These are phyloP conservation scores for Sepioteuthis lessoniana DNA, from an alignment of 2,888 invertebrate species.

Conservation along the genomic window DNA sequence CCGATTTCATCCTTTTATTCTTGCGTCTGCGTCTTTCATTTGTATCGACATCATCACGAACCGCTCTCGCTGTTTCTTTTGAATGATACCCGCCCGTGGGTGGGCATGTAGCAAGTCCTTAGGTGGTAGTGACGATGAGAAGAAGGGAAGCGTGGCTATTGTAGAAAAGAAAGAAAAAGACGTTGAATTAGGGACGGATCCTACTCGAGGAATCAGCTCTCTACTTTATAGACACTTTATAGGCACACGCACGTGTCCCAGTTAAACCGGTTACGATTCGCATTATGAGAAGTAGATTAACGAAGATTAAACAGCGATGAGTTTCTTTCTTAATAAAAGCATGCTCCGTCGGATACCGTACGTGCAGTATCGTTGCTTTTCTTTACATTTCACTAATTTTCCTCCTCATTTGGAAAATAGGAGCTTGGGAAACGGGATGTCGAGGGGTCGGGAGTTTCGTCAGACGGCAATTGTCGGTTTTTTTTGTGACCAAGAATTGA, in stretches of 20 bases:
- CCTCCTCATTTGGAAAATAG: neutral
- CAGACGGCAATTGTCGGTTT: too few species aligned
- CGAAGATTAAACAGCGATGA: neutral
- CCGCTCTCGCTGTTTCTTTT: neutral
- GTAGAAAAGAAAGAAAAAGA: neutral
- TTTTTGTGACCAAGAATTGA: too few species aligned
- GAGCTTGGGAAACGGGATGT: too few species aligned
- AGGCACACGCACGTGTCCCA: conserved; percentile 15
- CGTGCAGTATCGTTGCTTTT: neutral
- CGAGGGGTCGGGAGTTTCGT: too few species aligned
- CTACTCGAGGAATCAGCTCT: neutral
- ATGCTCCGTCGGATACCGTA: neutral
- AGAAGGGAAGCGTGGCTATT: neutral
- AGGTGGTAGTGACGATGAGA: neutral
- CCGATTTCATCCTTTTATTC: neutral
- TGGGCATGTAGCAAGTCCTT: neutral
- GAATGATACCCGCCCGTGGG: neutral
- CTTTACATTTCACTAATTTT: too few species aligned
- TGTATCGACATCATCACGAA: neutral
- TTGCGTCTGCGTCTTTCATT: neutral
- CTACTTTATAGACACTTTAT: neutral
- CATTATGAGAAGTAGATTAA: neutral
- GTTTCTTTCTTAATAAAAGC: neutral
- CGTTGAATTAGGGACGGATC: neutral
- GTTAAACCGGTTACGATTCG: neutral